These are phyloP conservation scores for Halocaridina rubra DNA, from an alignment of 2,888 invertebrate species.

Conservation along the genomic window DNA sequence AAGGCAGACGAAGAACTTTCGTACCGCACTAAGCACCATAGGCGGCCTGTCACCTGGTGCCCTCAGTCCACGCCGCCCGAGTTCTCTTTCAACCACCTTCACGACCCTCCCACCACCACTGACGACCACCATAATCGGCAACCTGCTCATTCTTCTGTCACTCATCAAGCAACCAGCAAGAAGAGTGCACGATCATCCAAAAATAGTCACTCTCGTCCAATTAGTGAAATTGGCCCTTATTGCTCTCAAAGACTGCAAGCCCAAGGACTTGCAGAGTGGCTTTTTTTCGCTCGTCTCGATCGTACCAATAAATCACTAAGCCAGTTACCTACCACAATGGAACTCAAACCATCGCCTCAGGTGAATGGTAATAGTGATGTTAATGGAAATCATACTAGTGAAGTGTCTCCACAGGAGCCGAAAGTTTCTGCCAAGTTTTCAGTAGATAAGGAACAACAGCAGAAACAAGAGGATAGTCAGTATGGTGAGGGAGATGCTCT, in stretches of 20 bases:
- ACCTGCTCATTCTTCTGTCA: not conserved
- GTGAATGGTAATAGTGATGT: conserved; percentile 25
- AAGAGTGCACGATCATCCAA: not conserved
- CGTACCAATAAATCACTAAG: conserved; percentile 44
- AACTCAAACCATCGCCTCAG: conserved; percentile 26
- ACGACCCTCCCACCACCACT: not conserved
- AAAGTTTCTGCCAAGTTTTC: conserved; percentile 30
- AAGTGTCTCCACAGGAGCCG: conserved; percentile 9
- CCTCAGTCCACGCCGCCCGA: conserved; percentile 27
- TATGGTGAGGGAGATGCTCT: no score
- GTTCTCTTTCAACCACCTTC: not conserved
- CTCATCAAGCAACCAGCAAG: not conserved
- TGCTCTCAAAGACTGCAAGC: conserved; percentile 36
- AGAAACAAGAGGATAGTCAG: not conserved
- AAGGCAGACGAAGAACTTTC: conserved; percentile 23
- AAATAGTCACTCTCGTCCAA: not conserved
- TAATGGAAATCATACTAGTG: not conserved
- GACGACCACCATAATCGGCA: not conserved
- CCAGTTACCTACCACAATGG: conserved; percentile 45
- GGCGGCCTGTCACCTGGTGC: conserved; percentile 27
- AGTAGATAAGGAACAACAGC: not conserved
- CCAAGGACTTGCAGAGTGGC: conserved; percentile 59
- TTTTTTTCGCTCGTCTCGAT: conserved; percentile 54
- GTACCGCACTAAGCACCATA: conserved; percentile 25
- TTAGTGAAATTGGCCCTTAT: conserved; percentile 15